phyloP scores from a whole-genome alignment of 2,888 invertebrate genomes.

The Neoascia interrupta region DNA sequence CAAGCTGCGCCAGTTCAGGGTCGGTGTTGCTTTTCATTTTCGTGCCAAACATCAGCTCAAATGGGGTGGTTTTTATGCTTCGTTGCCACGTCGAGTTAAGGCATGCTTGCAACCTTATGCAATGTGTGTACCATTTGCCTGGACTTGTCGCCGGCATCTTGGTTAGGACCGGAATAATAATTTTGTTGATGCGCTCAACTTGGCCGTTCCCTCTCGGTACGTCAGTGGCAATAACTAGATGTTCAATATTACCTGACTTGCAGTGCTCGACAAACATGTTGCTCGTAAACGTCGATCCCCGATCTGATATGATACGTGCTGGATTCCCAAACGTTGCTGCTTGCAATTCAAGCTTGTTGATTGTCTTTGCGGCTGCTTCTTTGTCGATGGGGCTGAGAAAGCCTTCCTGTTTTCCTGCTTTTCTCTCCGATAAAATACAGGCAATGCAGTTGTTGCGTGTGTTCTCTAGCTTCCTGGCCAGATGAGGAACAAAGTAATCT shows the following conservation, averaged over 20 bases:
- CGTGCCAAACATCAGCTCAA: conserved; percentile 7
- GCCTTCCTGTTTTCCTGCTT: neutral
- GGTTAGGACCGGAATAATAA: neutral
- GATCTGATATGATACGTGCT: neutral
- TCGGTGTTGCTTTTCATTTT: neutral
- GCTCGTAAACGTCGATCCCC: neutral
- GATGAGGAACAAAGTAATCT: neutral
- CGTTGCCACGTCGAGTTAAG: conserved; percentile 17
- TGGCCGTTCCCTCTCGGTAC: neutral
- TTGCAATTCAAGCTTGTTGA: neutral
- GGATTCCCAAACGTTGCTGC: neutral
- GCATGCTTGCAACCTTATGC: neutral
- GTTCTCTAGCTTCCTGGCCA: neutral
- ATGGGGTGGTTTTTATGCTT: neutral
- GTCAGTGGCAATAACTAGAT: neutral
- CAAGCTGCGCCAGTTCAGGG: neutral
- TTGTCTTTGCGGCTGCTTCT: neutral
- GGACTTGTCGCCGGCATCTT: neutral
- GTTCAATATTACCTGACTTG: neutral
- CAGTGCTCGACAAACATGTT: neutral
- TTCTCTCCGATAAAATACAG: neutral
- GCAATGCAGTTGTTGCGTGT: neutral
- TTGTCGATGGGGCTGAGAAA: neutral
- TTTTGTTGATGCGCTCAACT: neutral
- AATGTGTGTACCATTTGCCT: neutral